These are phyloP conservation scores for Tadarida brasiliensis DNA, from an alignment of 2,797 vertebrate genomes.

Conservation along the genomic window DNA sequence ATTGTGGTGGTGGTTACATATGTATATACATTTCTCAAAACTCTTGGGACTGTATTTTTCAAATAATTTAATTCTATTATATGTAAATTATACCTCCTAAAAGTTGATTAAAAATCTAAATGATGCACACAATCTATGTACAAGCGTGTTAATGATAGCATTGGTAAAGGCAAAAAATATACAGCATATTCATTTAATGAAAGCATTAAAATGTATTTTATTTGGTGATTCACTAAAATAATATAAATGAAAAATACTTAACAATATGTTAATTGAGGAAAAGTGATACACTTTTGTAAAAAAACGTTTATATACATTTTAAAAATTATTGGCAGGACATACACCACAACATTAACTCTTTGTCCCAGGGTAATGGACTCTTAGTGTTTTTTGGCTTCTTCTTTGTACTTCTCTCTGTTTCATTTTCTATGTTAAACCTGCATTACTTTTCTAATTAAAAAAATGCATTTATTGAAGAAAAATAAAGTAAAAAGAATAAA, in stretches of 20 bases:
- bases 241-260: background rate
- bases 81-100: background rate
- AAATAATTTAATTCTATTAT: background rate
- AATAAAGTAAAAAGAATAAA: constrained; percentile 23
- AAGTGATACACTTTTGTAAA: background rate
- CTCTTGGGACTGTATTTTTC: background rate
- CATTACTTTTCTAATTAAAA: constrained; percentile 10
- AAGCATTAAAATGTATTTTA: constrained; percentile 11
- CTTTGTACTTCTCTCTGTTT: background rate
- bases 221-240: background rate
- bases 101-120: background rate
- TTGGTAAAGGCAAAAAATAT: background rate
- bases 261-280: background rate
- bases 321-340: constrained; percentile 26
- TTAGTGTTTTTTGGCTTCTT: background rate
- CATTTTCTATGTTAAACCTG: background rate
- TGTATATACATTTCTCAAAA: background rate
- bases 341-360: background rate
- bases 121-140: background rate
- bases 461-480: constrained; percentile 6
- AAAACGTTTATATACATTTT: background rate
- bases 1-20: background rate
- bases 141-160: background rate
- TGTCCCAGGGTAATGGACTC: background rate
- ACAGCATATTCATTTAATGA: background rate